These are phyloP conservation scores for Cryptoleucopteryx plumbea DNA, from an alignment of 2,113 vertebrate species.

Conservation along the genomic window DNA sequence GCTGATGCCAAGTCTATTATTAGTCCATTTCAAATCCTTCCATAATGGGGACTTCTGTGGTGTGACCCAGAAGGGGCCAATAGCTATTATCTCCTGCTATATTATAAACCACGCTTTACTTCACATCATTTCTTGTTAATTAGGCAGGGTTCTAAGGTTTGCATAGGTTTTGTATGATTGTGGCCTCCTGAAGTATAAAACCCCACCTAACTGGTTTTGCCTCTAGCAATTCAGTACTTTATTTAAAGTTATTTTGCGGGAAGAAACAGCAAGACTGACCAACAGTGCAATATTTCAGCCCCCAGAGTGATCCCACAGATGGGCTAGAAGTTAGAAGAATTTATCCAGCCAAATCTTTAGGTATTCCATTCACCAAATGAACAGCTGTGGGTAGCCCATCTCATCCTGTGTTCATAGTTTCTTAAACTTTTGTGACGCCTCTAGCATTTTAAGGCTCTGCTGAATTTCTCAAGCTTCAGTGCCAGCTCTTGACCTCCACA, in stretches of 20 bases:
- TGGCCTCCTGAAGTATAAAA: neutral
- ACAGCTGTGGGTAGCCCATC: neutral
- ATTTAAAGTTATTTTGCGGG: neutral
- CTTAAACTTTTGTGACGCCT: neutral
- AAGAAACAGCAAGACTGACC: neutral
- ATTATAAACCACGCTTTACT: neutral
- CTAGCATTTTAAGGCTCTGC: neutral
- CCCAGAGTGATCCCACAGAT: neutral
- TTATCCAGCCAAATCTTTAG: neutral
- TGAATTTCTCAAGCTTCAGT: conserved; percentile 11
- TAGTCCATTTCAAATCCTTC: neutral
- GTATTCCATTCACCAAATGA: neutral
- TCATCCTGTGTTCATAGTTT: neutral
- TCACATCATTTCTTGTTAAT: neutral
- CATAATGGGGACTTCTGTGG: neutral
- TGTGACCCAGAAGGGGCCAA: neutral
- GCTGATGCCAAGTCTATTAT: neutral
- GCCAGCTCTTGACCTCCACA: conserved; percentile 26
- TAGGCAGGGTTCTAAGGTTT: neutral
- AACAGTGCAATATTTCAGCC: neutral
- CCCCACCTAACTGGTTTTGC: rapidly evolving
- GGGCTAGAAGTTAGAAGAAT: neutral
- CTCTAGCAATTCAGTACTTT: neutral
- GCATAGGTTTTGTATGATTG: neutral
- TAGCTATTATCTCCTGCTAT: neutral